phyloP scores from a whole-genome alignment of 2,113 vertebrate species.

The Phrynocephalus versicolor region DNA sequence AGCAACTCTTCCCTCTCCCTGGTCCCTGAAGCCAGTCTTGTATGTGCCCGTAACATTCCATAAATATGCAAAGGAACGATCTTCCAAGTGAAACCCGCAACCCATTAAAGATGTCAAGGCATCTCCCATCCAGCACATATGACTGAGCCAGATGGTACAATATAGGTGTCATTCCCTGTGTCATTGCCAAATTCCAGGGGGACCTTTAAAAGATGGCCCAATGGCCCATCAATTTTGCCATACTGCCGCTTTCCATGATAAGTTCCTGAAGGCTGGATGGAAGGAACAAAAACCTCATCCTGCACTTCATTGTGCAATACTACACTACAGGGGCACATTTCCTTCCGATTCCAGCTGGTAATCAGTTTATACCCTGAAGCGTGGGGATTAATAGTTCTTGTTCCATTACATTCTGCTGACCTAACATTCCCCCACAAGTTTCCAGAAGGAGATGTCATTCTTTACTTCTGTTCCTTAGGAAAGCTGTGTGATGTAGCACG shows the following conservation, averaged over 20 bases:
- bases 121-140: background rate
- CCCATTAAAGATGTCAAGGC: background rate
- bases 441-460: background rate
- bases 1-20: too few species aligned
- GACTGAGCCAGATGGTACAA: background rate
- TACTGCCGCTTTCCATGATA: background rate
- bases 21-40: too few species aligned
- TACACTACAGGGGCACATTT: constrained; percentile 34
- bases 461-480: constrained; percentile 11
- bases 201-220: constrained; percentile 9
- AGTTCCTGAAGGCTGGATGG: constrained; percentile 3
- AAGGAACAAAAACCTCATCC: background rate
- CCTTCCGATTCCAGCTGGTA: constrained; percentile 34
- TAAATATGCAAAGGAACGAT: background rate
- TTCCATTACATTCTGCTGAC: constrained; percentile 41
- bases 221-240: constrained; percentile 15
- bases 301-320: constrained; percentile 18
- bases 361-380: constrained; percentile 34
- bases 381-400: constrained; percentile 33
- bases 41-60: background rate
- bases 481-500: background rate
- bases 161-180: background rate
- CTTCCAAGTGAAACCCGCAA: background rate
- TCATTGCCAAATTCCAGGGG: constrained; percentile 11
- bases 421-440: constrained; percentile 11